These are phyloP conservation scores for Oryzias celebensis DNA, from an alignment of 2,113 vertebrate genomes.

Conservation along the genomic window DNA sequence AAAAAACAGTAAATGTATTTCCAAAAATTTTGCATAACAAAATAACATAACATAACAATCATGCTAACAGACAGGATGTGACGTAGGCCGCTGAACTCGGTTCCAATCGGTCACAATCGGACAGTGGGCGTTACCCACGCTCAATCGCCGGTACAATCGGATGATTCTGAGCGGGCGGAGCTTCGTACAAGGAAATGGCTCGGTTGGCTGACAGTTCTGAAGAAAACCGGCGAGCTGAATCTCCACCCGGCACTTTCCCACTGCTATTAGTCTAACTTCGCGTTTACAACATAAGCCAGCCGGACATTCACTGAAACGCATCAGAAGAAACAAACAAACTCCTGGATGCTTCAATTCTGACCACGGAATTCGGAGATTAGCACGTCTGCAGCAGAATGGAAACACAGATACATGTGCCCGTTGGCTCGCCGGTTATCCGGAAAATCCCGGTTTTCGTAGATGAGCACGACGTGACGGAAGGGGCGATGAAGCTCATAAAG, in stretches of 20 bases:
- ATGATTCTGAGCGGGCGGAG: conserved; percentile 69
- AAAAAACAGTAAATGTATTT: no score
- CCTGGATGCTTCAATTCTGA: conserved; percentile 13
- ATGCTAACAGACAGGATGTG: neutral
- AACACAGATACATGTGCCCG: conserved; percentile 79
- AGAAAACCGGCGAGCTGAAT: conserved; percentile 55
- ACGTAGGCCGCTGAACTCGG: conserved; percentile 21
- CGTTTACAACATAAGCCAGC: neutral
- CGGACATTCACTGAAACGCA: neutral
- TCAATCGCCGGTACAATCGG: conserved; percentile 60
- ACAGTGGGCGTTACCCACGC: conserved; percentile 26
- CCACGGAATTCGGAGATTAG: conserved; percentile 35
- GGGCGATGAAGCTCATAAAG: conserved; percentile 86
- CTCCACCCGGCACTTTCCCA: conserved; percentile 14
- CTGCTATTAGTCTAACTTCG: neutral
- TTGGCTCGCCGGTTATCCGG: conserved; percentile 77
- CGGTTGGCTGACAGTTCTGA: conserved; percentile 25
- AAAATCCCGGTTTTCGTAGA: conserved; percentile 87
- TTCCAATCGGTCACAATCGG: conserved; percentile 27
- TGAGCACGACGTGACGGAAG: conserved; percentile 84
- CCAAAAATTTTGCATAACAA: no score
- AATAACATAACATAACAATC: no score
- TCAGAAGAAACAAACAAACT: neutral
- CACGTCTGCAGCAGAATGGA: conserved; percentile 64
- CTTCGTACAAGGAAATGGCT: conserved; percentile 53